These are phyloP conservation scores for Magallana nippona DNA, from an alignment of 2,888 invertebrate species.

Conservation along the genomic window DNA sequence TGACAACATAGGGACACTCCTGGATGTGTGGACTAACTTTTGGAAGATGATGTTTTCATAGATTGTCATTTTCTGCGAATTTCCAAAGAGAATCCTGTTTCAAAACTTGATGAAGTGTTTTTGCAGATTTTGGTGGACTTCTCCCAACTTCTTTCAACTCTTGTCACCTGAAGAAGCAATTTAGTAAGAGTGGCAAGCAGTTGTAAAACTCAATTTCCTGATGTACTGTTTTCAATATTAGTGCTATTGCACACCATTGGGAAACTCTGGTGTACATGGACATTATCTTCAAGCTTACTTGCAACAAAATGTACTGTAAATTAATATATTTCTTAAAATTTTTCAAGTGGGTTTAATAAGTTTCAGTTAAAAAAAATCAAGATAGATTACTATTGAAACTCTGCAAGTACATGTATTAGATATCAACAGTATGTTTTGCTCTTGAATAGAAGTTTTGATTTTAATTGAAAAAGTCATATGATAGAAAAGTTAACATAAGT, in stretches of 20 bases:
- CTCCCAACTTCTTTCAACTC: slow-evolving; percentile 51
- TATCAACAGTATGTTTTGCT: too few relatives aligned
- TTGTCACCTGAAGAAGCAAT: slow-evolving; percentile 72
- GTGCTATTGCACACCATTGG: neutral
- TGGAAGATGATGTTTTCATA: slow-evolving; percentile 17
- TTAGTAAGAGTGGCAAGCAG: slow-evolving; percentile 70
- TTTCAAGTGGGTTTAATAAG: too few relatives aligned
- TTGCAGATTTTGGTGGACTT: slow-evolving; percentile 24
- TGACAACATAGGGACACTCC: neutral
- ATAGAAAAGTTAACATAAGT: too few relatives aligned
- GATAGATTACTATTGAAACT: too few relatives aligned
- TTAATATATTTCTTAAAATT: too few relatives aligned
- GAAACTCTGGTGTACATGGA: too few relatives aligned
- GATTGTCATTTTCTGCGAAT: slow-evolving; percentile 23
- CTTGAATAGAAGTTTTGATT: too few relatives aligned
- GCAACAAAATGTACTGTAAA: too few relatives aligned
- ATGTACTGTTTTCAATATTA: neutral
- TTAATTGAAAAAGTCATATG: too few relatives aligned
- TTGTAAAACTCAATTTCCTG: neutral
- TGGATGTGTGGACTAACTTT: slow-evolving; percentile 4
- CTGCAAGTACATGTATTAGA: too few relatives aligned
- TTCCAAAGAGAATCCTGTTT: slow-evolving; percentile 18
- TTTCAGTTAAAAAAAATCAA: too few relatives aligned
- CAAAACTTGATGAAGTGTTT: slow-evolving; percentile 32
- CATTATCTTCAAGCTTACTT: too few relatives aligned